Conservation (phyloP, 1,140 invertebrate genomes). For the Melipona quadrifasciata region DNA sequence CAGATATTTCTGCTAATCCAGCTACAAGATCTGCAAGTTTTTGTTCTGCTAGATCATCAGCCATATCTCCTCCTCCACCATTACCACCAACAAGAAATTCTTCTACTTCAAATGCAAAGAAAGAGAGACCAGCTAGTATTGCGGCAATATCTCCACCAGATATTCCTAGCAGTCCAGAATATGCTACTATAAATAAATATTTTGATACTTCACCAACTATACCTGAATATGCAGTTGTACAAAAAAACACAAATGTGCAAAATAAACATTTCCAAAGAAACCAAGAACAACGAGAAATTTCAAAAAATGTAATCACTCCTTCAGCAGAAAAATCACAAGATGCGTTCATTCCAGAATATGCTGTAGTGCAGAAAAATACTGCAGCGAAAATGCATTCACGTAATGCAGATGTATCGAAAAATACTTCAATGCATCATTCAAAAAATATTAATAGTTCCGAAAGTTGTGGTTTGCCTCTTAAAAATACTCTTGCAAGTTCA, state of each 20-base stretch:
- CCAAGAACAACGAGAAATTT: slow-evolving; percentile 38
- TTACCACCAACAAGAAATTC: slow-evolving; percentile 75
- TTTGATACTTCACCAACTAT: slow-evolving; percentile 73
- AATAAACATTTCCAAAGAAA: slow-evolving; percentile 47
- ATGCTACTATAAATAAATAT: slow-evolving; percentile 76
- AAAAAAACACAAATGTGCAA: slow-evolving; percentile 67
- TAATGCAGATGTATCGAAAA: slow-evolving; percentile 56
- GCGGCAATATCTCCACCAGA: slow-evolving; percentile 67
- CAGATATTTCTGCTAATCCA: slow-evolving; percentile 63
- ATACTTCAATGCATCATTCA: slow-evolving; percentile 42
- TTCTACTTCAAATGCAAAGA: slow-evolving; percentile 67
- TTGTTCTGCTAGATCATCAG: slow-evolving; percentile 71
- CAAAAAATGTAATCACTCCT: slow-evolving; percentile 29
- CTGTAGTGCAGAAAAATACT: slow-evolving; percentile 75
- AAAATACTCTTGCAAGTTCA: slow-evolving; percentile 50
- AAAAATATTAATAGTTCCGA: slow-evolving; percentile 47
- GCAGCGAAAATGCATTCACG: slow-evolving; percentile 55
- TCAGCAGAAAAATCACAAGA: slow-evolving; percentile 49
- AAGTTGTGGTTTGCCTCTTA: slow-evolving; percentile 16
- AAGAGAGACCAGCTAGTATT: slow-evolving; percentile 73
- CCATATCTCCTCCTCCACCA: slow-evolving; percentile 72
- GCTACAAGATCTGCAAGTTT: slow-evolving; percentile 78
- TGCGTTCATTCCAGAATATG: slow-evolving; percentile 74
- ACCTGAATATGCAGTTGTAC: slow-evolving; percentile 78
- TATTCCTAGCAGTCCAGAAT: slow-evolving; percentile 72